Percentiles rank a stretch among this genome's conserved stretches.
These are phyloP conservation scores for Germaria angustata DNA, from an alignment of 2,888 invertebrate species.

Conservation along the genomic window DNA sequence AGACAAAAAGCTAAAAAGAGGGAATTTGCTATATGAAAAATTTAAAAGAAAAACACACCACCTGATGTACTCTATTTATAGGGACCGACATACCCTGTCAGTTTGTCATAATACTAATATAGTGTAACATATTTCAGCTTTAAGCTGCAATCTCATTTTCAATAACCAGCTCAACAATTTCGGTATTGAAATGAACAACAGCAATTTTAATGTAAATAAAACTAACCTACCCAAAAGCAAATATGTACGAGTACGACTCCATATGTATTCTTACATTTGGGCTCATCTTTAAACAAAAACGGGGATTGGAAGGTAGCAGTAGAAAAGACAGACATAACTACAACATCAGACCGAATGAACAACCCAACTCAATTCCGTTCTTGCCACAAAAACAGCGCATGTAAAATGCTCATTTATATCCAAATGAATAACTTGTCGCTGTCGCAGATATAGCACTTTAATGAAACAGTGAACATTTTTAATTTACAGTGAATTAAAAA, in stretches of 20 bases:
- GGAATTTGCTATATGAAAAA: conserved; percentile 24
- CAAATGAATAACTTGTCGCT: conserved; percentile 66
- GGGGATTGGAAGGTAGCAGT: conserved; percentile 1
- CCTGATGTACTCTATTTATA: not conserved
- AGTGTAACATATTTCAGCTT: conserved; percentile 4
- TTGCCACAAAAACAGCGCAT: not conserved
- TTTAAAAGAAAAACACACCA: not conserved
- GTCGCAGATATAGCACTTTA: not conserved
- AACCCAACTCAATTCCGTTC: not conserved
- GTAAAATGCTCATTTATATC: conserved; percentile 17
- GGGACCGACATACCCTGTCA: not conserved
- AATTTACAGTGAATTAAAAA: too few relatives aligned
- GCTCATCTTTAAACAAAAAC: conserved; percentile 32
- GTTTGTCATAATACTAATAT: conserved; percentile 20
- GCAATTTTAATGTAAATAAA: conserved; percentile 28
- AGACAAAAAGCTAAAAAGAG: conserved; percentile 24
- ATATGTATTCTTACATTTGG: too few relatives aligned
- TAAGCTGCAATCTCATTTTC: conserved; percentile 44
- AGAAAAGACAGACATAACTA: not conserved
- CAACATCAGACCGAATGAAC: not conserved
- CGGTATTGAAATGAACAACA: conserved; percentile 9
- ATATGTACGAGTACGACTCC: not conserved
- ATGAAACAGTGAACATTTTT: too few relatives aligned
- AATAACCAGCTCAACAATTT: conserved; percentile 24
- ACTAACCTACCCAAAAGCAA: conserved; percentile 58